phyloP scores from a whole-genome alignment of 2,113 vertebrate species.

The Eulacestoma nigropectus region DNA sequence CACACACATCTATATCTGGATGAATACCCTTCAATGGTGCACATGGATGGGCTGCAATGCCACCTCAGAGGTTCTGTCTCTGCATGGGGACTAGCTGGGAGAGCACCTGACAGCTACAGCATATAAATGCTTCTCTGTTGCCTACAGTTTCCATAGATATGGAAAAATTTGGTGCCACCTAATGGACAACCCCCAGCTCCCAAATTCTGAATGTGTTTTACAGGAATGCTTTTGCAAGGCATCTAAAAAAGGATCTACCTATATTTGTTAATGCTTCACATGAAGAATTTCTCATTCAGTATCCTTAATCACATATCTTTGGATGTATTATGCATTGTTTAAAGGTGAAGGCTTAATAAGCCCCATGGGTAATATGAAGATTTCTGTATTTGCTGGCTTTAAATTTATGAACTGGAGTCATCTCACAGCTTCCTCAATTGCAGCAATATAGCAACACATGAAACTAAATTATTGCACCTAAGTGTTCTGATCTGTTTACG shows the following conservation, averaged over 20 bases:
- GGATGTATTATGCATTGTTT: not conserved
- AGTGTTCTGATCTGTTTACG: not conserved
- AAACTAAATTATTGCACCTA: not conserved
- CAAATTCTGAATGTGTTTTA: accelerated
- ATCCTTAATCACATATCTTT: not conserved
- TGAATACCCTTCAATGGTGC: not conserved
- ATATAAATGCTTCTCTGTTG: not conserved
- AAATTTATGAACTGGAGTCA: not conserved
- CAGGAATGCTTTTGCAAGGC: not conserved
- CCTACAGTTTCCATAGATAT: not conserved
- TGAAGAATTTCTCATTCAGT: not conserved
- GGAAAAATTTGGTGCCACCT: slow-evolving; percentile 50
- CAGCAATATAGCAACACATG: not conserved
- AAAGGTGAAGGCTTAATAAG: not conserved
- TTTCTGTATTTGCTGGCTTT: not conserved
- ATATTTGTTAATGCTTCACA: not conserved
- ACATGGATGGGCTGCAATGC: not conserved
- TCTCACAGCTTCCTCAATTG: not conserved
- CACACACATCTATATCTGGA: not conserved
- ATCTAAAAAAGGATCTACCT: not conserved
- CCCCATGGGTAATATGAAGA: not conserved
- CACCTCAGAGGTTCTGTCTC: not conserved
- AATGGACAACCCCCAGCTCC: not conserved
- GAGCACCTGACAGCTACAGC: not conserved
- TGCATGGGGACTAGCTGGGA: not conserved